A percentile compares a stretch with the other conserved stretches of the same genome.
These are phyloP conservation scores for Harpagoxenus sublaevis DNA, from an alignment of 2,888 invertebrate genomes.

Conservation along the genomic window DNA sequence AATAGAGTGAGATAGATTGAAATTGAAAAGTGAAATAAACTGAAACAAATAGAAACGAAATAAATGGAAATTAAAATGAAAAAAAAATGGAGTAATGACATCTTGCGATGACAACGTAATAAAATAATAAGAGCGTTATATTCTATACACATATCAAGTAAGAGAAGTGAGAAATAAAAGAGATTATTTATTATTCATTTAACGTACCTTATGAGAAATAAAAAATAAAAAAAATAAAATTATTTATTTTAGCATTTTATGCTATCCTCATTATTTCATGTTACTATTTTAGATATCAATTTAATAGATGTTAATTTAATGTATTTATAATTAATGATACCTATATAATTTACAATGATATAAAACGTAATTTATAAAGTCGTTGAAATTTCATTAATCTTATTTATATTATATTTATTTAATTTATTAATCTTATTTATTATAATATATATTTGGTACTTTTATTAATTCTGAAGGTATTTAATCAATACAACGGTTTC, in stretches of 20 bases:
- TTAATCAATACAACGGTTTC: not conserved
- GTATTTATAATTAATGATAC: not conserved
- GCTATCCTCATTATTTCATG: not conserved
- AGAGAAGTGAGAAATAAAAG: not conserved
- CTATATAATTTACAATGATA: not conserved
- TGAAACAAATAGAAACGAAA: not conserved
- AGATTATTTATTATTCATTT: not conserved
- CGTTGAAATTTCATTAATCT: not conserved
- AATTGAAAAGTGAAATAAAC: not conserved
- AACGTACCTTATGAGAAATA: not conserved
- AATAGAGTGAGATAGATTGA: not conserved
- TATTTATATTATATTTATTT: not conserved
- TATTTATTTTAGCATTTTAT: not conserved
- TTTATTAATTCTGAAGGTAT: not conserved
- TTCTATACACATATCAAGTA: not conserved
- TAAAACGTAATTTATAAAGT: not conserved
- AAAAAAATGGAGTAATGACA: not conserved
- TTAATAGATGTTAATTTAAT: not conserved
- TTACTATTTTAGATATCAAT: not conserved
- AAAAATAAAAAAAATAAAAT: not conserved
- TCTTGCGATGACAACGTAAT: not conserved
- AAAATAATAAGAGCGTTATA: not conserved
- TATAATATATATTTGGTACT: not conserved
- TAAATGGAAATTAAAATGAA: not conserved
- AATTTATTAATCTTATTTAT: not conserved